Base-by-base conservation (phyloP, 1,140 invertebrate species). In the Amphibalanus amphitrite region DNA sequence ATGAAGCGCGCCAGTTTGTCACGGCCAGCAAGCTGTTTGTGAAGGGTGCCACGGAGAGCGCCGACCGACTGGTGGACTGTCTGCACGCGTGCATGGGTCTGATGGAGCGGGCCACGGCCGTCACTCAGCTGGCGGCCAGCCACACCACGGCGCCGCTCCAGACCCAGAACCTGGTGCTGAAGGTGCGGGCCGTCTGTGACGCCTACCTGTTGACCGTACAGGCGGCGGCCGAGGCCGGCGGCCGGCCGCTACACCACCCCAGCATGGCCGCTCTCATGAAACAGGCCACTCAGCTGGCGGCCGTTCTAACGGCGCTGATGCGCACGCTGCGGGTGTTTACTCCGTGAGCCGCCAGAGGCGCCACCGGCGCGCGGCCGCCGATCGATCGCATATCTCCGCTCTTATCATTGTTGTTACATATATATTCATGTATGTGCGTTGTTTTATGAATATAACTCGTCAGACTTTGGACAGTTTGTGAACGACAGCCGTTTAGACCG, bases 1-100 rank as follows among this genome's bases (percentile, higher is more conserved):
- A 85, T 38, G 89, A 91, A 78, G 89, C 90, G 0, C 82, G 91
- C 70, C 86, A 89, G 17, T 85, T 93, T 76, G 90, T 93, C 59
- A 90, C 88, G 0, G 87, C 90, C 30, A 91, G 90, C 15, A 91
- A 93, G 75, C 81, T 88, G 64, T 82, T 95, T 73, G 91, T 94
- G 23, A 89, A 90, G 69, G 86, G 88, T 69, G 86, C 90, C 77
- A 90, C 88, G 0, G 84, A 88, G 71, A 78, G 80, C 17, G 78
- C 80, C 70, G 83, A 83, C 4, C 82, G 82, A 73, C 81, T 88
- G 28, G 79, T 85, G 6, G 82, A 85, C 29, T 87, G 89, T 73
- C 80, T 91, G 1, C 85, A 86, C 0, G 84, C 86, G 71, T 91
- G 89, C 76, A 80, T 91, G 64, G 84, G 85, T 0, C 85, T 89